These are phyloP conservation scores for Asarcornis scutulata DNA, from an alignment of 2,113 vertebrate species.

Conservation along the genomic window DNA sequence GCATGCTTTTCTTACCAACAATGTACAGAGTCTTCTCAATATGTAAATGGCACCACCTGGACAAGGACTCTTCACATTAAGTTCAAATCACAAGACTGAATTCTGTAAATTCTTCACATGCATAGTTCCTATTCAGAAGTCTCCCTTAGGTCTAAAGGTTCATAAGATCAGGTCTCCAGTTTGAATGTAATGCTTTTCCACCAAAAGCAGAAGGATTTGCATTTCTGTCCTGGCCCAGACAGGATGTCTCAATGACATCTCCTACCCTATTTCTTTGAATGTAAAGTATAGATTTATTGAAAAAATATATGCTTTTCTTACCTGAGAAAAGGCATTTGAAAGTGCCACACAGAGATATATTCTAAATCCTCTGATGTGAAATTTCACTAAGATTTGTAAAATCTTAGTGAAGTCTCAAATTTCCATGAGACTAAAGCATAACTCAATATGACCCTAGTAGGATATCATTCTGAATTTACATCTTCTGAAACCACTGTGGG, in stretches of 20 bases:
- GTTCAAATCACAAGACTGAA: background rate
- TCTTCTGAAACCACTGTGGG: background rate
- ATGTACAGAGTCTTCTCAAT: background rate
- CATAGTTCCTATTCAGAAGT: background rate
- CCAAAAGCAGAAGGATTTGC: background rate
- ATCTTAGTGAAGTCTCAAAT: background rate
- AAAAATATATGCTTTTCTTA: background rate
- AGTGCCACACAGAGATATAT: background rate
- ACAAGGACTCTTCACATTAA: background rate
- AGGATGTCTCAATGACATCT: background rate
- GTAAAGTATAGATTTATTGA: background rate
- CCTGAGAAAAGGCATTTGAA: background rate
- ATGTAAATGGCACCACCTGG: background rate
- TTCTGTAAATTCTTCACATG: background rate
- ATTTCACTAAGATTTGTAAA: conserved; percentile 26
- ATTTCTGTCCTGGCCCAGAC: background rate
- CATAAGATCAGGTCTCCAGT: background rate
- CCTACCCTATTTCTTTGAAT: background rate
- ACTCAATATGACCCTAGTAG: background rate
- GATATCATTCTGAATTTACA: background rate
- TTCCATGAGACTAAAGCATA: background rate
- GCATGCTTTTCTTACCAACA: background rate
- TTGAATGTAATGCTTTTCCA: background rate
- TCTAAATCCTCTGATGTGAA: background rate
- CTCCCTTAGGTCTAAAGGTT: background rate